Evolutionary conservation across 2,888 invertebrate species (phyloP).

Genomic region (Mallateleia sp.): DNA sequence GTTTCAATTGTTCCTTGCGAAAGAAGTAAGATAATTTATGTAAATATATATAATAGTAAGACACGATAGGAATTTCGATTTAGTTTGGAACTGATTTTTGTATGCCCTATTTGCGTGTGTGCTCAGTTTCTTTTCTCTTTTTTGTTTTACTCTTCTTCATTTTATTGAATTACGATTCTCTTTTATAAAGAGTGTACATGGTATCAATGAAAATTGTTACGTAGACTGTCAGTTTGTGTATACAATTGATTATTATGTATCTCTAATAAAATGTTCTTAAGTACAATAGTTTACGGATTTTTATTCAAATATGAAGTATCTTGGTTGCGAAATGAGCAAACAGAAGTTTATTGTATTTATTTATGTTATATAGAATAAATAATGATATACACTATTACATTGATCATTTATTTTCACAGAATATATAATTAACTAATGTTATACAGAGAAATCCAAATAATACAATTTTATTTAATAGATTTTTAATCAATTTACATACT

Average conservation of each 20-base stretch:
- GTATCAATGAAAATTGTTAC: conserved; percentile 86
- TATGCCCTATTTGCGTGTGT: conserved; percentile 77
- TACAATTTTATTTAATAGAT: too few species aligned
- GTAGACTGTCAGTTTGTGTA: conserved; percentile 87
- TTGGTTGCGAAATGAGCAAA: too few species aligned
- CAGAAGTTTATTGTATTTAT: too few species aligned
- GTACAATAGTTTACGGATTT: conserved; percentile 48
- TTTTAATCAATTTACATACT: too few species aligned
- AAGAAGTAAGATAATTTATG: conserved; percentile 81
- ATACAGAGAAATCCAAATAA: too few species aligned
- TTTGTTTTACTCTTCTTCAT: conserved; percentile 41
- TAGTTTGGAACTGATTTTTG: conserved; percentile 85
- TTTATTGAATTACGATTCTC: conserved; percentile 42
- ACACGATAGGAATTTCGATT: conserved; percentile 84
- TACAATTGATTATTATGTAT: conserved; percentile 86
- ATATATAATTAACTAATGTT: too few species aligned
- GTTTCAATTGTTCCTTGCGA: conserved; percentile 83
- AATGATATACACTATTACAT: too few species aligned
- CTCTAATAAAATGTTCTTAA: conserved; percentile 84
- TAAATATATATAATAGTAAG: conserved; percentile 83
- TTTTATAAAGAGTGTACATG: conserved; percentile 80
- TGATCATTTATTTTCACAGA: too few species aligned
- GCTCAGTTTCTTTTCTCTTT: conserved; percentile 70
- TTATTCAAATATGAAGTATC: too few species aligned
- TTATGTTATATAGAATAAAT: too few species aligned